These are phyloP conservation scores for Allolobophora icterica DNA, from an alignment of 2,888 invertebrate species.

Conservation along the genomic window DNA sequence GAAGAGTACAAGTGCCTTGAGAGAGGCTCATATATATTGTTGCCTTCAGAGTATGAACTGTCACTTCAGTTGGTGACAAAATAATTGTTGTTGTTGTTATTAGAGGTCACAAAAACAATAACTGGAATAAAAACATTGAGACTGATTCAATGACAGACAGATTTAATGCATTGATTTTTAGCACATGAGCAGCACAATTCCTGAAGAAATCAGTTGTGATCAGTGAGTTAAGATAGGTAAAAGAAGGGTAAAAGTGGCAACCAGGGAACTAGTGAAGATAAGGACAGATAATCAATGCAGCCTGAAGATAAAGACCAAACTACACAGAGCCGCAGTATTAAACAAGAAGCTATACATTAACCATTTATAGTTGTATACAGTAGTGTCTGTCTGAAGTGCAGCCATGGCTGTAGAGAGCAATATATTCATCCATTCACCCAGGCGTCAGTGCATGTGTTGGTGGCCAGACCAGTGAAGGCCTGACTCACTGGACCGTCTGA, in stretches of 20 bases:
- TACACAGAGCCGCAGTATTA: neutral
- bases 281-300: neutral
- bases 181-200: neutral
- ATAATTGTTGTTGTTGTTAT: too few species aligned
- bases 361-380: neutral
- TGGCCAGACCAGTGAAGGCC: neutral
- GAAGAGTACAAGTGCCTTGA: too few species aligned
- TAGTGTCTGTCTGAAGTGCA: neutral
- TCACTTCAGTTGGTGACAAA: too few species aligned
- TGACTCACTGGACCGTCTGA: neutral
- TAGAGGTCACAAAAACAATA: neutral
- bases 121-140: neutral
- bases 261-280: neutral
- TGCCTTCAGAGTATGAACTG: too few species aligned
- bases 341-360: neutral
- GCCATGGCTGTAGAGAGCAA: slow-evolving; percentile 1
- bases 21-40: too few species aligned
- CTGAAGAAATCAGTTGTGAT: neutral
- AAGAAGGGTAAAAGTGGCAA: neutral
- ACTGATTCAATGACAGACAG: neutral
- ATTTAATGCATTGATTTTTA: neutral
- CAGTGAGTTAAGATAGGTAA: neutral
- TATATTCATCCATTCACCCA: neutral
- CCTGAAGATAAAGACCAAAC: neutral
- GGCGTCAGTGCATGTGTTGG: neutral